Evolutionary conservation across 2,888 invertebrate genomes (phyloP), one percentile per base, ranked within the genome.

Genomic region (Bellardia bayeri): DNA sequence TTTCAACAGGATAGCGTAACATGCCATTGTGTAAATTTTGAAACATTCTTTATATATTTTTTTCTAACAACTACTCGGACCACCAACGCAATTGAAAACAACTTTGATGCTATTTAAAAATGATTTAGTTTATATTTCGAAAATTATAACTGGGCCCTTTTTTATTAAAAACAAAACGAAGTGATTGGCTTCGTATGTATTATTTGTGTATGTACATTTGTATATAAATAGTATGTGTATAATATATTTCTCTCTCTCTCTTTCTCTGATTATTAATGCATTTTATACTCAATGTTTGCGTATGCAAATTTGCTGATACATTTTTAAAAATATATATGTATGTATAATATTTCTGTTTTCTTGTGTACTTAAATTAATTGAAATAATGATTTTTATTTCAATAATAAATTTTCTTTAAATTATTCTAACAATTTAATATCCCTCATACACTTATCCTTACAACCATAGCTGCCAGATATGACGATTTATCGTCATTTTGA

Each of bases 351-450:
- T 54, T 64, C 56, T 56, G 13, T 33, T 81, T 72, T 6, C n/a
- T 68, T 58, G 33, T 33, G 42, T 42, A n/a, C 13, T 72, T 54
- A 51, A 81, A 72, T 72, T 71, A 71, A 81, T 81, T 72, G 42
- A 42, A 64, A 56, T 16, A 64, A 56, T 81, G 45, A 14, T 72
- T 54, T 72, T 81, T 72, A 64, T 74, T 74, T 81, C 56, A 63
- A 81, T 45, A 74, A 74, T 64, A 37, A 23, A 54, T 71, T 42
- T 63, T 23, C 8, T 61, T 9, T 30, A 0, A 0, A 42, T 51
- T 64, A 23, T 42, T n/a, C 42, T 71, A 45, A 30, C 49, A 9
- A 16, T 37, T 16, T 13, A 71, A 78, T 71, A 13, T 23, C 16
- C 40, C 49, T 9, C 23, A 33, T 51, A n/a, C 33, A 69, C 40